Evolutionary conservation across 2,113 vertebrate genomes (phyloP).

Genomic region (Paedocypris sp.): DNA sequence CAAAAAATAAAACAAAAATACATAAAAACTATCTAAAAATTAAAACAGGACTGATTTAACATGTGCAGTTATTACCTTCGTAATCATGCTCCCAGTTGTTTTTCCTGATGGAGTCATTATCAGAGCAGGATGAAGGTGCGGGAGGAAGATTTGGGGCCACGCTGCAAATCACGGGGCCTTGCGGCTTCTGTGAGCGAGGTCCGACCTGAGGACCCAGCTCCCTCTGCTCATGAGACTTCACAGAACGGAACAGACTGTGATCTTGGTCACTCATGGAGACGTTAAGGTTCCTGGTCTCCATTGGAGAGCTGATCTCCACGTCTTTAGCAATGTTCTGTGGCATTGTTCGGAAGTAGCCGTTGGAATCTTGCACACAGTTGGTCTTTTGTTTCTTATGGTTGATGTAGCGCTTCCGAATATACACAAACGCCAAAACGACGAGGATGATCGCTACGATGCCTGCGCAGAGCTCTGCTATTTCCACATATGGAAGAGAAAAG

Average conservation of each 20-base stretch:
- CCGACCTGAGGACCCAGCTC: constrained; percentile 58
- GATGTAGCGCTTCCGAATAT: constrained; percentile 60
- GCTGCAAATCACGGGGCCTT: constrained; percentile 79
- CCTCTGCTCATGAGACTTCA: constrained; percentile 47
- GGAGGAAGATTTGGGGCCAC: constrained; percentile 86
- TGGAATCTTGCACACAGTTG: constrained; percentile 75
- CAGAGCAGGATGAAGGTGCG: constrained; percentile 62
- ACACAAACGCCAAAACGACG: constrained; percentile 47
- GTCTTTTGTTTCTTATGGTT: constrained; percentile 71
- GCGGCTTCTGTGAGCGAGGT: constrained; percentile 43
- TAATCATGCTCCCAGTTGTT: constrained; percentile 83
- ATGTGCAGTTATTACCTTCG: constrained; percentile 74
- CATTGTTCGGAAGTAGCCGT: constrained; percentile 70
- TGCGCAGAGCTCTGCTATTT: constrained; percentile 63
- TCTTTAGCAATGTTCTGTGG: constrained; percentile 68
- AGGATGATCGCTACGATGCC: constrained; percentile 54
- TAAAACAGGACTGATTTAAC: too few species aligned
- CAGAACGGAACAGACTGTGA: constrained; percentile 56
- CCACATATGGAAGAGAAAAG: constrained; percentile 46
- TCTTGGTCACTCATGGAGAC: constrained; percentile 60
- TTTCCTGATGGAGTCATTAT: constrained; percentile 78
- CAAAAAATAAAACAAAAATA: too few species aligned
- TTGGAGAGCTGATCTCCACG: constrained; percentile 53
- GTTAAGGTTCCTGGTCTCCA: constrained; percentile 69
- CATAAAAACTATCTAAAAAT: too few species aligned